phyloP scores from a whole-genome alignment of 2,888 invertebrate species.

The Acanthopleura granulata region DNA sequence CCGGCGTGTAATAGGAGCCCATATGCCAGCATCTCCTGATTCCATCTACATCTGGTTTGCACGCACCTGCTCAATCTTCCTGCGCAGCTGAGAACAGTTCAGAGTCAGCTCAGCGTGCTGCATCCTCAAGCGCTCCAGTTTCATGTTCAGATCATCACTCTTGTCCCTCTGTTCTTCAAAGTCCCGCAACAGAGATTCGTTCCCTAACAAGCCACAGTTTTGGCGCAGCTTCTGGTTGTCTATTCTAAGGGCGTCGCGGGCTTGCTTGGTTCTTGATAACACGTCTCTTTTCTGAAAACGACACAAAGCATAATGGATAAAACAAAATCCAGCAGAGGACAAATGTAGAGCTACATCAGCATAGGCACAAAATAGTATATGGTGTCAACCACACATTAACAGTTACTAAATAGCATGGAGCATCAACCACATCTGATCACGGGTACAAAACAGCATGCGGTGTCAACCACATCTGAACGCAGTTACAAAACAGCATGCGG shows the following conservation, averaged over 20 bases:
- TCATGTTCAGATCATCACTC: slow-evolving; percentile 51
- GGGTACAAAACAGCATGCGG: too few relatives aligned
- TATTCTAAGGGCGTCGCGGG: slow-evolving; percentile 70
- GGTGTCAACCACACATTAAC: too few relatives aligned
- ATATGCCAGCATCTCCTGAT: not conserved
- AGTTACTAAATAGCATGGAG: too few relatives aligned
- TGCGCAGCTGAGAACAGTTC: slow-evolving; percentile 62
- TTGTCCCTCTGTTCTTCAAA: slow-evolving; percentile 71
- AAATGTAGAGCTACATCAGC: too few relatives aligned
- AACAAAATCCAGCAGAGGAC: too few relatives aligned
- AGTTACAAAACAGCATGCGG: too few relatives aligned
- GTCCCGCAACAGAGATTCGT: slow-evolving; percentile 71
- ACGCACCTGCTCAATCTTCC: slow-evolving; percentile 66
- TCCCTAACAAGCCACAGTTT: slow-evolving; percentile 73
- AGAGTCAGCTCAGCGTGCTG: slow-evolving; percentile 66
- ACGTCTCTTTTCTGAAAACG: slow-evolving; percentile 65
- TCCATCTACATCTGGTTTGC: not conserved
- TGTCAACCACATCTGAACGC: too few relatives aligned
- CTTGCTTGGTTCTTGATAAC: slow-evolving; percentile 68
- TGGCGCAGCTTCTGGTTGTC: slow-evolving; percentile 70
- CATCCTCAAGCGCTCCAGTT: slow-evolving; percentile 62
- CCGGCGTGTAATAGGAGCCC: too few relatives aligned
- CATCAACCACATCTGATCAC: too few relatives aligned
- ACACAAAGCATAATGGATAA: not conserved
- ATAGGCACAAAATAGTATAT: too few relatives aligned